Evolutionary conservation across 2,888 invertebrate species (phyloP), one percentile per base, ranked within the genome.

Genomic region (Glyphotaelius pellucidus): DNA sequence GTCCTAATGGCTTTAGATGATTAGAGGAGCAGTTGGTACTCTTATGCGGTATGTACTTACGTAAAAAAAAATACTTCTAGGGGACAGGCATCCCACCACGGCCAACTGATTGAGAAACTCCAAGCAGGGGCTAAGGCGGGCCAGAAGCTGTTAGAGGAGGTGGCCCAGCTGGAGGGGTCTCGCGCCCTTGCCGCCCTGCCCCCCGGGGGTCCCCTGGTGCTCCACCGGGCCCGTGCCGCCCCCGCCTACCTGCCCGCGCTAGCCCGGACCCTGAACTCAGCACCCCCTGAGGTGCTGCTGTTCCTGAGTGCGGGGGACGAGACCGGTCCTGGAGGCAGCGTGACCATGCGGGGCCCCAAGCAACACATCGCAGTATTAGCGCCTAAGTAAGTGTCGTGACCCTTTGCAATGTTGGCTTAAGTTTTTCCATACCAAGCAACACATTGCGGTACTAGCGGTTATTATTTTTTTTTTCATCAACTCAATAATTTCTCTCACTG

Each of bases 71-170:
- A 32, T 38, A 11, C 32, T 94, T 95, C 80, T 94, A 98, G 98
- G 94, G 97, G 97, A 93, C 97, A 97, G 90, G 97, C 98, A 67
- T 95, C 95, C 0, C 96, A 97, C 94, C 98, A 98, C 94, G 96
- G 96, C 92, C 97, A 97, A 52, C 95, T 98, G 80, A 96, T 98
- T 0, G 97, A 97, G 93, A 98, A 98, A 95, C 95, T 98, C 9
- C 97, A 98, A 94, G 31, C 5, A 15, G 80, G 32, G 7, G 52
- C 80, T 1, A 30, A 19, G 12, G 80, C 38, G 9, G 91, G 80
- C 14, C 88, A 35, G 85, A 31, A 25, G 14, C 83, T 91, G 67
- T 30, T 30, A 32, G 84, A 91, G 31, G 88, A 88, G 30, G 31
- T 87, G 87, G 87, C 87, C 14, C 31, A 15, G 95, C 95, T 0